Percentiles rank a stretch among this genome's conserved stretches.
These are phyloP conservation scores for Contarinia nasturtii DNA, from an alignment of 1,140 invertebrate genomes.

Conservation along the genomic window DNA sequence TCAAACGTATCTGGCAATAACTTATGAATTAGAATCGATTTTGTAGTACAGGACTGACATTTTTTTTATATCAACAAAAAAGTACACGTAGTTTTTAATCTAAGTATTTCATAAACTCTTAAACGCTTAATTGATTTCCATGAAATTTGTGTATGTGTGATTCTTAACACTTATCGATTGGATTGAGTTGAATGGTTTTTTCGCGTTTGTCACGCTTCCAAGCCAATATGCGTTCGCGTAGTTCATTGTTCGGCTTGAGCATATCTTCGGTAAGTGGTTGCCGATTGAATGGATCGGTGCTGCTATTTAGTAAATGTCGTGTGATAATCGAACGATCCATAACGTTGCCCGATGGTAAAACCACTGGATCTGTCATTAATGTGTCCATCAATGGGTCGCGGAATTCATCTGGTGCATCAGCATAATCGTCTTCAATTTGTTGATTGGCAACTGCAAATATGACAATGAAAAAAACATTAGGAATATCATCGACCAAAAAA, in stretches of 20 bases:
- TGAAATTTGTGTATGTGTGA: not conserved
- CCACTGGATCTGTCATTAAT: slow-evolving; percentile 89
- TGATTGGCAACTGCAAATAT: slow-evolving; percentile 52
- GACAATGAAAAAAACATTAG: slow-evolving; percentile 40
- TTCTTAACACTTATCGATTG: not conserved
- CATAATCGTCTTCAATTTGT: slow-evolving; percentile 75
- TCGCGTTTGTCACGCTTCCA: slow-evolving; percentile 59
- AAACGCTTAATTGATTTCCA: too few relatives aligned
- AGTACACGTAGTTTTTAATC: too few relatives aligned
- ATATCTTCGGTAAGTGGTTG: slow-evolving; percentile 81
- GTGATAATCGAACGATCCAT: slow-evolving; percentile 92
- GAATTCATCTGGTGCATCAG: slow-evolving; percentile 93
- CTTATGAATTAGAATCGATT: too few relatives aligned
- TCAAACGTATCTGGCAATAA: too few relatives aligned
- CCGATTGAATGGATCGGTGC: slow-evolving; percentile 92
- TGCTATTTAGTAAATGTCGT: slow-evolving; percentile 84
- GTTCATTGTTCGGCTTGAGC: slow-evolving; percentile 44
- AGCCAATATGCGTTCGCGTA: slow-evolving; percentile 55
- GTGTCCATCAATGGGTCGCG: slow-evolving; percentile 95
- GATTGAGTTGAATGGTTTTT: not conserved
- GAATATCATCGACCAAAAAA: slow-evolving; percentile 28
- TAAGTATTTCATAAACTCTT: too few relatives aligned
- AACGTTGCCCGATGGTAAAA: slow-evolving; percentile 79
- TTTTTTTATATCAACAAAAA: too few relatives aligned
- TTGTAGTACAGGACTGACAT: too few relatives aligned